Evolutionary conservation across 1,140 invertebrate genomes (phyloP).

Genomic region (Drosophila rufa): DNA sequence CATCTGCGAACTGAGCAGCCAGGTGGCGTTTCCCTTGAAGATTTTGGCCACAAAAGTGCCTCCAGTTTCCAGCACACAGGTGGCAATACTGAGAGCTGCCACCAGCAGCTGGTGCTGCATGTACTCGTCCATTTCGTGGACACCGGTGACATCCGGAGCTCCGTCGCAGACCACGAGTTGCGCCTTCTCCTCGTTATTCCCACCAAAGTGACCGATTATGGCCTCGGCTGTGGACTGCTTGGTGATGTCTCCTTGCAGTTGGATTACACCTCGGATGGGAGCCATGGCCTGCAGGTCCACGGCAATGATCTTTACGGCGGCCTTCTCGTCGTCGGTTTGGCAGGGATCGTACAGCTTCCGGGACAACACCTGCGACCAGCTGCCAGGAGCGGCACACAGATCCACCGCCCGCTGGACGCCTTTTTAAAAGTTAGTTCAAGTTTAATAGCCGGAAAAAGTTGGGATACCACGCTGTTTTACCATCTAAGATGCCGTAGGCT

Average conservation of each 20-base stretch:
- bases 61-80: conserved; percentile 94
- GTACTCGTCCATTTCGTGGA: conserved; percentile 99
- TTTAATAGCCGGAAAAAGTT: too few species aligned
- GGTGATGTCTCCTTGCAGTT: conserved; percentile 99
- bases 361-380: conserved; percentile 98
- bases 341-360: conserved; percentile 89
- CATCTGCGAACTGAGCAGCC: conserved; percentile 95
- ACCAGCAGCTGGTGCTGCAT: conserved; percentile 97
- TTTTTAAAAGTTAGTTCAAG: conserved; percentile 67
- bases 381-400: conserved; percentile 98
- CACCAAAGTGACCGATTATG: conserved; percentile 94
- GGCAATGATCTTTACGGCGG: conserved; percentile 95
- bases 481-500: conserved; percentile 96
- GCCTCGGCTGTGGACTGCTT: conserved; percentile 95
- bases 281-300: conserved; percentile 99
- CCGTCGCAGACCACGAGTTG: conserved; percentile 99
- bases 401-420: conserved; percentile 97
- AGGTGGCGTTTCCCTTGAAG: conserved; percentile 96
- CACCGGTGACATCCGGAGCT: conserved; percentile 98
- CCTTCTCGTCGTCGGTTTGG: conserved; percentile 85
- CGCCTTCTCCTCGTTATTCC: conserved; percentile 89
- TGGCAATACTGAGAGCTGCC: conserved; percentile 98
- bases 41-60: conserved; percentile 99
- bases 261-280: conserved; percentile 96
- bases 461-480: conserved; percentile 81